phyloP scores from a whole-genome alignment of 2,888 invertebrate species.

The Archips crataeganus region DNA sequence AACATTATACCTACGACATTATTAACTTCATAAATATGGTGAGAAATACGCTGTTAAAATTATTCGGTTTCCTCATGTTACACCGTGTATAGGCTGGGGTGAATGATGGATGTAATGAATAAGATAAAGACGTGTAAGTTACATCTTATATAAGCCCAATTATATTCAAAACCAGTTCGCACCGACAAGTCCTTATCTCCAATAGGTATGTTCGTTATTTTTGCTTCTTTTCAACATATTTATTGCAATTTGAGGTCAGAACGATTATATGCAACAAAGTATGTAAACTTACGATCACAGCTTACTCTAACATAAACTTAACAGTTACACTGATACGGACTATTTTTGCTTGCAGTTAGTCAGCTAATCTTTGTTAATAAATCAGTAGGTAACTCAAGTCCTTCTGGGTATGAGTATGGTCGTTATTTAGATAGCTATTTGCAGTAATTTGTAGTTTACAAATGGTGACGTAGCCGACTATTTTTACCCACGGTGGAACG shows the following conservation, averaged over 20 bases:
- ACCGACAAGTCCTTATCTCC: too few relatives aligned
- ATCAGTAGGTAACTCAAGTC: slow-evolving; percentile 16
- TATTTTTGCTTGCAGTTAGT: slow-evolving; percentile 14
- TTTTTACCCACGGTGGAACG: background rate
- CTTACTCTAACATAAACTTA: slow-evolving; percentile 2
- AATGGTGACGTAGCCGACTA: background rate
- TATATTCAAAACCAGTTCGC: too few relatives aligned
- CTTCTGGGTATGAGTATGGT: slow-evolving; percentile 9
- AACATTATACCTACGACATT: too few relatives aligned
- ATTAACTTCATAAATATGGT: too few relatives aligned
- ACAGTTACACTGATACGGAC: slow-evolving; percentile 13
- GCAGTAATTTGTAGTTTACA: slow-evolving; percentile 31
- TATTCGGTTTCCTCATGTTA: too few relatives aligned
- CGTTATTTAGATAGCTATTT: slow-evolving; percentile 41
- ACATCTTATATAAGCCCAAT: too few relatives aligned
- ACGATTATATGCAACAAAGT: slow-evolving; percentile 38
- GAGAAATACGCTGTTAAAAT: too few relatives aligned
- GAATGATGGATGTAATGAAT: too few relatives aligned
- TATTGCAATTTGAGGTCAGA: slow-evolving; percentile 22
- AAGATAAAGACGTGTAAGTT: too few relatives aligned
- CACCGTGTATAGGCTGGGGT: too few relatives aligned
- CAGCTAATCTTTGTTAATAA: slow-evolving; percentile 33
- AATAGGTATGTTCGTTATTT: too few relatives aligned
- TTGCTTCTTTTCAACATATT: slow-evolving; percentile 16
- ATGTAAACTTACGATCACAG: background rate